Evolutionary conservation across 1,140 invertebrate genomes (phyloP), one percentile per base, ranked within the genome.

Genomic region (Pseudomyrmex concolor): DNA sequence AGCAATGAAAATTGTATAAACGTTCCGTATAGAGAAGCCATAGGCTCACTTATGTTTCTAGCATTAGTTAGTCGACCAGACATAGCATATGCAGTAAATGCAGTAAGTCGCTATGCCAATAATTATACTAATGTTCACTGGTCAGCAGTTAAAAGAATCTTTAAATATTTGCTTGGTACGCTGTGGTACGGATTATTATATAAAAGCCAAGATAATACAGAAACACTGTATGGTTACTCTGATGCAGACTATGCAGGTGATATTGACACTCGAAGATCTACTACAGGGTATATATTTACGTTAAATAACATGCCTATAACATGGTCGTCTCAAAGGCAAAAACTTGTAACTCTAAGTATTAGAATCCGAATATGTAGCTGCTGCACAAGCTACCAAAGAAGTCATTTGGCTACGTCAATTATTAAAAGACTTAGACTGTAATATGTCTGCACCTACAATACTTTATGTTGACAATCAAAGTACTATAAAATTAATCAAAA

Each of bases 281-380:
- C 78, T 9, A 64, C 78, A 0, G 76, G 85, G 1, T 81, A 84
- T 34, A 17, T 81, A 0, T 86, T 86, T 7, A 19, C 12, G 25
- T 34, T 34, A 0, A 43, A 45, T 4, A 60, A 62, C 45, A 62
- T 60, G 0, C 7, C 66, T 0, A 45, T 85, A 1, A 50, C 78
- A 2, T 85, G 84, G 72, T 57, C 12, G 2, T 71, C 64, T 0
- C 67, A 83, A 9, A 0, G 70, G 0, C 76, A 85, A 51, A 8
- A n/a, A 34, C 2, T 43, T 1, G 84, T 85, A 0, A 60, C 57
- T 0, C 5, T 82, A 8, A 81, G 71, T 15, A 84, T 54, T 25
- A 25, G 25, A 95, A 89, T 92, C 94, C 5, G 94, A 95, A 83
- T 92, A 94, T 59, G 86, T 94, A 0, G 93, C 94, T 10, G 91